Evolutionary conservation across 2,113 vertebrate species (phyloP), one percentile per base, ranked within the genome.

Genomic region (Poeciliopsis retropinna): DNA sequence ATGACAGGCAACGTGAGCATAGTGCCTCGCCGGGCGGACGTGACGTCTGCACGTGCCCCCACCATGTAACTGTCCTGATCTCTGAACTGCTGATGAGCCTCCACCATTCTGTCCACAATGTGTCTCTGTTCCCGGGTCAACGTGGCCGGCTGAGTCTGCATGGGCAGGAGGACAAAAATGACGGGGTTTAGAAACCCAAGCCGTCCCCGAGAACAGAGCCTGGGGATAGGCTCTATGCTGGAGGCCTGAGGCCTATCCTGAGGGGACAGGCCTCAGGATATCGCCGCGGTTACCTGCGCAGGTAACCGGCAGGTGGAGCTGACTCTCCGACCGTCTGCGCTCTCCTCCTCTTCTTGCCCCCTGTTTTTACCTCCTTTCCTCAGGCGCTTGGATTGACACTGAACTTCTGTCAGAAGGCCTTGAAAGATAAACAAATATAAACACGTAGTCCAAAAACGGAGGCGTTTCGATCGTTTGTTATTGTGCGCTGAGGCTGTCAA

Each of bases 381-480:
- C 77, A 98, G 94, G 37, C 96, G 92, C 85, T 98, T 99, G 76
- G 97, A 98, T 77, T 97, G 97, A 86, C 97, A 97, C 82, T 98
- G 98, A 47, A 98, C 96, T 93, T 98, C 97, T 10, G 97, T 98
- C 87, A 98, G 91, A 82, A 99, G 94, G 88, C 96, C 97, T 93
- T 64, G 1, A 12, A 30, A 22, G 29, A 61, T 28, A 63, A 37
- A 51, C 3, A 2, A 29, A 29, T 30, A 14, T 15, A 11, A 37
- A 37, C 34, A 37, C 34, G 10, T 2, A 37, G 34, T 11, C 10
- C 34, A 31, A 62, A 62, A 13, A 62, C 28, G 14, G 10, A 12
- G 22, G 12, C 10, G 34, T 37, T 37, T 37, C 10, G 0, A 17
- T 44, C 15, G 5, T 44, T 44, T 44, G 41, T 5, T 14, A 5